phyloP scores from a whole-genome alignment of 2,888 invertebrate genomes.

The Opisthograptis luteolata region DNA sequence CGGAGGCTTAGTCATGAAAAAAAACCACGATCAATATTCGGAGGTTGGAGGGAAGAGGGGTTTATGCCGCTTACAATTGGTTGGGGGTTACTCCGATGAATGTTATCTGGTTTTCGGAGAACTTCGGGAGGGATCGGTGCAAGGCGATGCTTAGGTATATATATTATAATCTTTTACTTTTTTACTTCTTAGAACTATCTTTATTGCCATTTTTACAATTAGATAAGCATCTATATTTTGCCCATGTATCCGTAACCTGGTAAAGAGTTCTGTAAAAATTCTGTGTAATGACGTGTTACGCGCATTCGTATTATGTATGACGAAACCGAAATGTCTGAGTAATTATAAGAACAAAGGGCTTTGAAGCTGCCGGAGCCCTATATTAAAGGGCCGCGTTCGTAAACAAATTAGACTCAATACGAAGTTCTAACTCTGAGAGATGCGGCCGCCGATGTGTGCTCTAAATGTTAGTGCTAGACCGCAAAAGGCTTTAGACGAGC shows the following conservation, averaged over 20 bases:
- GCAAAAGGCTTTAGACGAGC: constrained; percentile 37
- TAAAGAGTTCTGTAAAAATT: not conserved
- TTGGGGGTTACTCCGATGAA: constrained; percentile 64
- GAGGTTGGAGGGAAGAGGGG: constrained; percentile 57
- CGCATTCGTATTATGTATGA: constrained; percentile 48
- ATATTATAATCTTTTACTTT: too few relatives aligned
- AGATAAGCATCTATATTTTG: too few relatives aligned
- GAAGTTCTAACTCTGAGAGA: constrained; percentile 64
- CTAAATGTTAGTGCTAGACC: constrained; percentile 55
- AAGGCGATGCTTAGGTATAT: constrained; percentile 3
- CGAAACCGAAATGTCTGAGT: constrained; percentile 51
- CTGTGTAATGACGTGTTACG: not conserved
- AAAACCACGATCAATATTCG: constrained; percentile 78
- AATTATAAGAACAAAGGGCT: constrained; percentile 67
- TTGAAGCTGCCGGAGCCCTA: constrained; percentile 61
- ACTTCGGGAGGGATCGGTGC: constrained; percentile 40
- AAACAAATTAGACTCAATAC: constrained; percentile 75
- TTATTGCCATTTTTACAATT: too few relatives aligned
- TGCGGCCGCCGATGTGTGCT: constrained; percentile 66
- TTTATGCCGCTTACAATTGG: constrained; percentile 68
- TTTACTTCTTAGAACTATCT: too few relatives aligned
- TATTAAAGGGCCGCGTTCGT: constrained; percentile 68
- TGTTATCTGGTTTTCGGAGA: constrained; percentile 53
- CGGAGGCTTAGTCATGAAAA: constrained; percentile 64
- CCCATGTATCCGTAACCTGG: not conserved